Evolutionary conservation across 2,113 vertebrate species (phyloP), one percentile per base, ranked within the genome.

Genomic region (Neodon shergylaensis): DNA sequence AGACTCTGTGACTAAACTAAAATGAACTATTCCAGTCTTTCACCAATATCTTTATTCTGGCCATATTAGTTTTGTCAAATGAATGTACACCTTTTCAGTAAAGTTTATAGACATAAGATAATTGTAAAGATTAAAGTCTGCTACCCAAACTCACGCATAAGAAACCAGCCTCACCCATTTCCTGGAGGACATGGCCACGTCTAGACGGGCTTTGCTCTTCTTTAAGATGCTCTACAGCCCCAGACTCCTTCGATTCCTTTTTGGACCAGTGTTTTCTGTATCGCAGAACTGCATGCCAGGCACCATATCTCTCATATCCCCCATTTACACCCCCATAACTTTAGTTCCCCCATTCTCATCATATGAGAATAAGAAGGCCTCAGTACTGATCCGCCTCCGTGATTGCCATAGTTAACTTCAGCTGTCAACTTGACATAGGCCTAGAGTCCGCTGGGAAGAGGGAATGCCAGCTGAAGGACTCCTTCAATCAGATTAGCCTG

Each of bases 211-310:
- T 85, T 63, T 79, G 42, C 42, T 92, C 36, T 70, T 47, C 72
- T 81, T 44, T 52, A 31, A 33, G 19, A 44, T 14, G 1, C 10
- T 47, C 10, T 39, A 21, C 39, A 28, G 44, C 6, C 54, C 65
- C 28, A 39, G 1, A n/a, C 17, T 4, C 33, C 12, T 3, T 4
- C 3, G 8, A 17, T 36, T 42, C 6, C 17, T 2, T 4, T 42
- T 52, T 72, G 12, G 47, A 39, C 17, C 39, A 16, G 78, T 78
- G 54, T 47, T 78, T 93, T 91, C 63, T 77, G 19, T 33, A 73
- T 49, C 49, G 42, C 12, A 77, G 68, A 87, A 66, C 70, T 54
- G 5, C 16, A 22, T 26, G 21, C 58, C 74, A 91, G 49, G 54
- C 24, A 89, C 47, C 72, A 26, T 7, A 19, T 44, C 39, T 54